Percentiles rank a stretch among this genome's conserved stretches.
Conservation (phyloP, 2,797 vertebrate genomes). For the Cheirogaleus major region DNA sequence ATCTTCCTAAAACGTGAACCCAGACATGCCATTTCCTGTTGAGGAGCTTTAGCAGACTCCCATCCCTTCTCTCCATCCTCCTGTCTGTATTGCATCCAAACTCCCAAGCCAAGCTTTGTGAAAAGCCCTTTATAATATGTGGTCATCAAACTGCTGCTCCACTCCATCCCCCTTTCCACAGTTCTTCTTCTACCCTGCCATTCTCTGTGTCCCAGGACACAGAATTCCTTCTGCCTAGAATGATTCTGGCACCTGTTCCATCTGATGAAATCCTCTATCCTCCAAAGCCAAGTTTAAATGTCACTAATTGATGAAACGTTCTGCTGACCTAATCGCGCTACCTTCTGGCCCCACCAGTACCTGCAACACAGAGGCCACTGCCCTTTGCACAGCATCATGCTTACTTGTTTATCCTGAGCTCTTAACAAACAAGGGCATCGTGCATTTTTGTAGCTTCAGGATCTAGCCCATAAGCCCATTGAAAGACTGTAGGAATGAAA, state of each 20-base stretch:
- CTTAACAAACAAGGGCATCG: not conserved
- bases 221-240: not conserved
- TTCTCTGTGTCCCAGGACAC: not conserved
- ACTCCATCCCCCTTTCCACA: no score
- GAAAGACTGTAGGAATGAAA: not conserved
- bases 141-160: not conserved
- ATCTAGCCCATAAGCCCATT: not conserved
- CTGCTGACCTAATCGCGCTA: not conserved
- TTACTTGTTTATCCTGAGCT: not conserved
- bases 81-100: constrained; percentile 23
- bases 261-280: not conserved
- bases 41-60: not conserved
- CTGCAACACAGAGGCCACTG: not conserved
- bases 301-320: not conserved
- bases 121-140: not conserved
- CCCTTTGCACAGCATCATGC: not conserved
- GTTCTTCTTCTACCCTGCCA: not conserved
- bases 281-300: not conserved
- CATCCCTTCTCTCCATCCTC: not conserved
- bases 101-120: not conserved
- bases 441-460: not conserved
- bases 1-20: not conserved
- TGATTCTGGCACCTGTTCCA: not conserved
- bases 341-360: not conserved
- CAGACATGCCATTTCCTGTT: not conserved